A percentile compares a stretch with the other conserved stretches of the same genome.
phyloP scores from a whole-genome alignment of 2,888 invertebrate species.

The Xestia c-nigrum region DNA sequence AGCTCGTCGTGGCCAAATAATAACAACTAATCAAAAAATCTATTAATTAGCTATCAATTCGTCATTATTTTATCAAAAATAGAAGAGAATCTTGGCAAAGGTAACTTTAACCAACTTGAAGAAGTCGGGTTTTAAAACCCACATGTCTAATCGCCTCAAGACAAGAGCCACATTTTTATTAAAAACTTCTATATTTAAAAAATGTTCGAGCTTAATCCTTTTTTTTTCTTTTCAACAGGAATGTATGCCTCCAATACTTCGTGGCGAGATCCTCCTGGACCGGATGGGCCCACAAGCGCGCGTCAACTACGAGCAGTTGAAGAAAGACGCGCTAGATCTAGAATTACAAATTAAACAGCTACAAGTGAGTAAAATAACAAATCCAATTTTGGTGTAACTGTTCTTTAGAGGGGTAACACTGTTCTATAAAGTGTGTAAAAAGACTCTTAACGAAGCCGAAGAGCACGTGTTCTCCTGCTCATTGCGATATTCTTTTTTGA shows the following conservation, averaged over 20 bases:
- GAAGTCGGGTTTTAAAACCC: too few species aligned
- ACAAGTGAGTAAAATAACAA: constrained; percentile 83
- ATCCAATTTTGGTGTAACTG: not conserved
- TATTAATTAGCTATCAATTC: too few species aligned
- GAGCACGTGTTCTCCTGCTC: too few species aligned
- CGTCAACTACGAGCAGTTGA: constrained; percentile 94
- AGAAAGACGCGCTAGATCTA: constrained; percentile 95
- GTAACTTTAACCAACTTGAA: too few species aligned
- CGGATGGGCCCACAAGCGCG: constrained; percentile 93
- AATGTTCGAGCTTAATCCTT: not conserved
- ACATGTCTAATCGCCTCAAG: too few species aligned
- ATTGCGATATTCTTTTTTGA: too few species aligned
- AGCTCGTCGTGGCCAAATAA: too few species aligned
- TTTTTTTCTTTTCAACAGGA: constrained; percentile 85
- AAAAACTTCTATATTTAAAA: not conserved
- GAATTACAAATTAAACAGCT: constrained; percentile 97
- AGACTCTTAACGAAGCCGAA: too few species aligned
- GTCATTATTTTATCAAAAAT: too few species aligned
- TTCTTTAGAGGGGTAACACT: not conserved
- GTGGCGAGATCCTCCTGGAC: constrained; percentile 96
- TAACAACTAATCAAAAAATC: too few species aligned
- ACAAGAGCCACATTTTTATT: not conserved
- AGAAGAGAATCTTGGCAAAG: too few species aligned
- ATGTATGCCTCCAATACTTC: constrained; percentile 93
- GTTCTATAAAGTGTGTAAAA: not conserved